phyloP scores from a whole-genome alignment of 2,888 invertebrate genomes.

The Cerastoderma edule region DNA sequence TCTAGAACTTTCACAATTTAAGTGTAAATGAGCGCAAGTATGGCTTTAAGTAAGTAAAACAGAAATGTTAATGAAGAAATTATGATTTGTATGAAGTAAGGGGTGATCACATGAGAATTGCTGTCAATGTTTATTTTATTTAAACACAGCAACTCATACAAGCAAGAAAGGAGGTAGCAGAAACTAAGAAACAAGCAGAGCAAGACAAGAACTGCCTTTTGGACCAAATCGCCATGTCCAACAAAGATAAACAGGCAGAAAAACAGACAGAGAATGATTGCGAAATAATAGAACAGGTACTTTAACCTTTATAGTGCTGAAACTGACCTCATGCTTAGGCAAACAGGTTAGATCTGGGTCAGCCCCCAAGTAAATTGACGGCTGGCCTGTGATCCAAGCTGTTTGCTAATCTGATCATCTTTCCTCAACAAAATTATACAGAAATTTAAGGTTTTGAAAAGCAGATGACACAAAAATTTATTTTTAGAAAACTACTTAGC shows the following conservation, averaged over 20 bases:
- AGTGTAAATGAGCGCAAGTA: neutral
- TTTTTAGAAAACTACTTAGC: no score
- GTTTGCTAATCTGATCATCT: no score
- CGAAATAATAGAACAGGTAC: no score
- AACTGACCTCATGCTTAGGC: no score
- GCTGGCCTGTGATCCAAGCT: no score
- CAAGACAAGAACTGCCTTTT: conserved; percentile 43
- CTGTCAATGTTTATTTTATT: neutral
- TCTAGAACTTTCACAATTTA: neutral
- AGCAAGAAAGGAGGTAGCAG: conserved; percentile 57
- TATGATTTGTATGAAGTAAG: neutral
- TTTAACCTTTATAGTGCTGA: no score
- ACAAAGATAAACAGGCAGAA: conserved; percentile 28
- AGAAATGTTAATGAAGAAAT: neutral
- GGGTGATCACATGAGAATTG: neutral
- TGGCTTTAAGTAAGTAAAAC: neutral
- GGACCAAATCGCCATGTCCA: conserved; percentile 36
- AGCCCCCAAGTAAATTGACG: no score
- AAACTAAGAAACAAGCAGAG: conserved; percentile 61
- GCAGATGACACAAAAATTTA: no score
- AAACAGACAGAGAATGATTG: conserved; percentile 21
- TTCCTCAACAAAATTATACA: no score
- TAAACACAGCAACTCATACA: conserved; percentile 75
- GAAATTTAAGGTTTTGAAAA: no score
- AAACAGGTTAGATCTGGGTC: no score